Percentiles rank a stretch among this genome's conserved stretches.
These are phyloP conservation scores for Patella ulyssiponensis DNA, from an alignment of 2,888 invertebrate species.

Conservation along the genomic window DNA sequence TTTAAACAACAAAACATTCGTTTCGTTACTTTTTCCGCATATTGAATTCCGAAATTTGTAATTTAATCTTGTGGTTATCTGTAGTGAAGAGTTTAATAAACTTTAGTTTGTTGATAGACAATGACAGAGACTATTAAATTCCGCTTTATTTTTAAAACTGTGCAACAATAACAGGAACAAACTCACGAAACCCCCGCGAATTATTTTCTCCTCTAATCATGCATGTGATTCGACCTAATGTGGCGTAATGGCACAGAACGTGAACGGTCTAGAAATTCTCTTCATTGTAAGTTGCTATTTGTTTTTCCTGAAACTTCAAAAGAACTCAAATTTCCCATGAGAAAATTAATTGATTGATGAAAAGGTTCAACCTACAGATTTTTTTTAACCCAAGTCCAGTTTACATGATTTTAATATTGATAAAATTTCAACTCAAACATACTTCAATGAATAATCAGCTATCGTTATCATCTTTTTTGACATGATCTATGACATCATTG, in stretches of 20 bases:
- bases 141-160: constrained; percentile 5
- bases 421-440: too few species aligned
- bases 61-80: not conserved
- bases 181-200: not conserved
- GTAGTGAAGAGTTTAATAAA: constrained; percentile 3
- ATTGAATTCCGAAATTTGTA: constrained; percentile 3
- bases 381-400: too few species aligned
- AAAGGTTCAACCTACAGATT: too few species aligned
- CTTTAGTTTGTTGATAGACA: not conserved
- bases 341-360: not conserved
- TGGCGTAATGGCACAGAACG: constrained; percentile 5
- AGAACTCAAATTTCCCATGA: constrained; percentile 3
- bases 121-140: constrained; percentile 1
- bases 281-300: constrained; percentile 2
- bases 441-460: too few species aligned
- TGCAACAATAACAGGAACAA: constrained; percentile 2
- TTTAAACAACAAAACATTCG: constrained; percentile 6
- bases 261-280: not conserved
- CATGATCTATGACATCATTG: too few species aligned
- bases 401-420: too few species aligned
- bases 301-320: not conserved
- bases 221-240: constrained; percentile 1
- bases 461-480: too few species aligned
- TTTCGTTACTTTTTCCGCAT: not conserved
- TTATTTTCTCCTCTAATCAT: not conserved